A percentile compares a stretch with the other conserved stretches of the same genome.
Conservation (phyloP, 2,888 invertebrate genomes). For the Dolichomitus sp. region DNA sequence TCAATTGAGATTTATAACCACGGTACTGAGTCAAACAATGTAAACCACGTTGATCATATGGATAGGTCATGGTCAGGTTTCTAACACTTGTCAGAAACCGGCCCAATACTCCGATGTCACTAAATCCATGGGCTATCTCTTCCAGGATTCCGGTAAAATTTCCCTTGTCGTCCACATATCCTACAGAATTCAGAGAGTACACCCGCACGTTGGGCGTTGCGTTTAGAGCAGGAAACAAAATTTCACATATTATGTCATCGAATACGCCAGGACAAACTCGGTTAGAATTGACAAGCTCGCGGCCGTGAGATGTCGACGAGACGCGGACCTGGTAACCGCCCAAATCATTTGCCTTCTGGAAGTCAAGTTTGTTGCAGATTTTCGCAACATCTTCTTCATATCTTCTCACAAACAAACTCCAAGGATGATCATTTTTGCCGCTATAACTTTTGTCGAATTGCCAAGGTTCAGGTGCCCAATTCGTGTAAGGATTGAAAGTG, state of each 20-base stretch:
- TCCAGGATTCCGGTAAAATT: background rate
- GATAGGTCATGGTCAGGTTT: background rate
- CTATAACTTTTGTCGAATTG: slow-evolving; percentile 17
- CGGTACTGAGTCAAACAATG: background rate
- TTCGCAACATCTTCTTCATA: background rate
- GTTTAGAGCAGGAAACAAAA: slow-evolving; percentile 27
- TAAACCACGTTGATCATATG: background rate
- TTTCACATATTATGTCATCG: background rate
- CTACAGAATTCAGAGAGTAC: background rate
- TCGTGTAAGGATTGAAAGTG: slow-evolving; percentile 66
- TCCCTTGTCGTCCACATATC: background rate
- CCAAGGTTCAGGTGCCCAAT: slow-evolving; percentile 62
- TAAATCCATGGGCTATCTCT: background rate
- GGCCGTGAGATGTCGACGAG: background rate
- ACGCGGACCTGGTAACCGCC: slow-evolving; percentile 43
- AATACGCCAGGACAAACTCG: background rate
- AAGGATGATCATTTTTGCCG: slow-evolving; percentile 24
- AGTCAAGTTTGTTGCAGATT: slow-evolving; percentile 33
- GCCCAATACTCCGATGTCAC: background rate
- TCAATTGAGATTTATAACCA: slow-evolving; percentile 26
- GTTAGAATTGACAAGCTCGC: background rate
- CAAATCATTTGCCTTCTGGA: slow-evolving; percentile 30
- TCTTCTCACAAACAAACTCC: slow-evolving; percentile 28
- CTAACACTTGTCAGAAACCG: background rate
- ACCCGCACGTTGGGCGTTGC: background rate